Conservation (phyloP, 2,888 invertebrate genomes). For the Chelonus formosanus region DNA sequence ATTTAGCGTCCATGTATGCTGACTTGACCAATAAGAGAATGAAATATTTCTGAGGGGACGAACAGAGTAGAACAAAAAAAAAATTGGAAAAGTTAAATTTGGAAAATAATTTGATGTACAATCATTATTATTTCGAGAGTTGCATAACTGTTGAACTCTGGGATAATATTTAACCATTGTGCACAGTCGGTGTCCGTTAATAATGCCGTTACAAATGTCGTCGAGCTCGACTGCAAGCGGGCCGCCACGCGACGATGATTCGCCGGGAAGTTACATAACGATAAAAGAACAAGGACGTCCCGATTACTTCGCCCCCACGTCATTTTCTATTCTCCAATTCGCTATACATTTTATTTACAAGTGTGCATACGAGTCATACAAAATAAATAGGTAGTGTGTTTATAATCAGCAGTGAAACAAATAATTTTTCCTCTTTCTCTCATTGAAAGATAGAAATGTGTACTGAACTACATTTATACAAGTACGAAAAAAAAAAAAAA, state of each 20-base stretch:
- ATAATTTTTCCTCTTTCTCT: background rate
- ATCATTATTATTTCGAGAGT: slow-evolving; percentile 6
- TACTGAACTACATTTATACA: too few species aligned
- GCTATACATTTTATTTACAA: slow-evolving; percentile 31
- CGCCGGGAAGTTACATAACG: slow-evolving; percentile 24
- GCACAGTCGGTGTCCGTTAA: slow-evolving; percentile 30
- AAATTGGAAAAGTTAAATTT: background rate
- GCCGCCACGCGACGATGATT: slow-evolving; percentile 27
- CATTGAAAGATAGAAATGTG: too few species aligned
- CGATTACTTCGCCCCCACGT: slow-evolving; percentile 25
- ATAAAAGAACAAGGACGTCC: slow-evolving; percentile 27
- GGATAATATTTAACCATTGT: slow-evolving; percentile 24
- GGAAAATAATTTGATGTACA: background rate
- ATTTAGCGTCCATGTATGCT: too few species aligned
- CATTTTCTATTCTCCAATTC: slow-evolving; percentile 15
- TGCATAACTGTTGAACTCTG: background rate
- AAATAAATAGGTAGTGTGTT: slow-evolving; percentile 23
- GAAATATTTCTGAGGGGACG: background rate
- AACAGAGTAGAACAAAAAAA: background rate
- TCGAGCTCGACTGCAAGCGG: slow-evolving; percentile 12
- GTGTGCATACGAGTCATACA: slow-evolving; percentile 25
- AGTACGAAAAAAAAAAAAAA: too few species aligned
- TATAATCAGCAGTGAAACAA: background rate
- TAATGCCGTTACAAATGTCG: slow-evolving; percentile 30
- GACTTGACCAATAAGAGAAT: too few species aligned